Conservation (phyloP, 2,113 vertebrate species). For the Oxyruncus cristatus region DNA sequence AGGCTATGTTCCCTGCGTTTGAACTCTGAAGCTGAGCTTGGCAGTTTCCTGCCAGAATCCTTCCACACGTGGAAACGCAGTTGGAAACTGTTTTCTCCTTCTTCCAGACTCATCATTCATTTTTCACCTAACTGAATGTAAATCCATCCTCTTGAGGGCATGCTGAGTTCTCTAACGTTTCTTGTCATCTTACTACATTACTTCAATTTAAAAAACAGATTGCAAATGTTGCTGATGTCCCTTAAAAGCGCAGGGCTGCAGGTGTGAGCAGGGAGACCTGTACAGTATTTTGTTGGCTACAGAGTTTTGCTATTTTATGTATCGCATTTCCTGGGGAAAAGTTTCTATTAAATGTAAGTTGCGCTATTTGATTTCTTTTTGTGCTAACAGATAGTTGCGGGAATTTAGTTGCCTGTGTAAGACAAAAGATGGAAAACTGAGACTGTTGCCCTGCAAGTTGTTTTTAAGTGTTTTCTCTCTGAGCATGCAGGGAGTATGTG, state of each 20-base stretch:
- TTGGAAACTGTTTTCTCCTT: not conserved
- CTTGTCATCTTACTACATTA: not conserved
- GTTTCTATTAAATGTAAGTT: not conserved
- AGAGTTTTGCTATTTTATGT: constrained; percentile 24
- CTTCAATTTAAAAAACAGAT: not conserved
- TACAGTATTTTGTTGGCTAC: constrained; percentile 38
- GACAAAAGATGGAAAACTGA: not conserved
- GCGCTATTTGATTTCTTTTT: not conserved
- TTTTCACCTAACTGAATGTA: not conserved
- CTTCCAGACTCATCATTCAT: not conserved
- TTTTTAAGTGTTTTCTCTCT: not conserved
- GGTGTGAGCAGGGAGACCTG: not conserved
- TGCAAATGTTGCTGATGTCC: not conserved
- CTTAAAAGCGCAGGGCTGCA: not conserved
- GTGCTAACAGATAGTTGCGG: not conserved
- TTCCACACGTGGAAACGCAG: not conserved
- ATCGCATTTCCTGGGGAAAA: not conserved
- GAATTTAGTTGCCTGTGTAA: not conserved
- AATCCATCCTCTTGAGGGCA: not conserved
- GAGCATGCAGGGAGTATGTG: not conserved
- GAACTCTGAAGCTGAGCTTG: constrained; percentile 78
- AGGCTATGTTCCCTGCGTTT: constrained; percentile 90
- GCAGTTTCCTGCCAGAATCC: constrained; percentile 1
- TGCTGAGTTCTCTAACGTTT: not conserved
- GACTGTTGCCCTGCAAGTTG: not conserved